These are phyloP conservation scores for Parazoanthus swiftii DNA, from an alignment of 92 coral and sea anemone species.

Conservation along the genomic window DNA sequence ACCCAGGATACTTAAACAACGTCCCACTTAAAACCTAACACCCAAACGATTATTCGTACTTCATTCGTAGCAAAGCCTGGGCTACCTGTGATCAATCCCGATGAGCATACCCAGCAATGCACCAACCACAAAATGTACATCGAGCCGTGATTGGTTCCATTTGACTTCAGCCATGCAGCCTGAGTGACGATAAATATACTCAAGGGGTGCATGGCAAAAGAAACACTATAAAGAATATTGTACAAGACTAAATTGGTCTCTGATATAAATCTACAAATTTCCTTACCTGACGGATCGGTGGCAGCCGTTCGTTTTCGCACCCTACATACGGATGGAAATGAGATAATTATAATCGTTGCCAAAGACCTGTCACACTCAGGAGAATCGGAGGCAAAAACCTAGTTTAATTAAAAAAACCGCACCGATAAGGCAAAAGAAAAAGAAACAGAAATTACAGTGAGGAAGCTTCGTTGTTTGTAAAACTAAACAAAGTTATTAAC, in stretches of 20 bases:
- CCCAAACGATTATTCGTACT: no score
- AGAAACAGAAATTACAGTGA: not conserved
- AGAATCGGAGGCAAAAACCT: not conserved
- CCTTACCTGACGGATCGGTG: constrained; percentile 44
- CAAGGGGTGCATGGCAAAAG: not conserved
- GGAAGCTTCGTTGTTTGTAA: no score
- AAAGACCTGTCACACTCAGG: not conserved
- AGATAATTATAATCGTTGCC: not conserved
- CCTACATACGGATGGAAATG: constrained; percentile 38
- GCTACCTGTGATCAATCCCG: no score
- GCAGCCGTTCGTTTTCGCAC: constrained; percentile 73
- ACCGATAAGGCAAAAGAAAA: not conserved
- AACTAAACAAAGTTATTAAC: no score
- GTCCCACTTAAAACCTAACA: no score
- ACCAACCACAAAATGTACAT: no score
- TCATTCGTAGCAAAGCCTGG: no score
- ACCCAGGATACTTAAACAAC: no score
- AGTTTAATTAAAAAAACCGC: not conserved
- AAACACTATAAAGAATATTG: not conserved
- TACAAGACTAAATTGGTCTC: not conserved
- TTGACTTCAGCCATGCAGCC: no score
- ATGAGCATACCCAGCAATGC: no score
- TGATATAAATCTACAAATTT: not conserved
- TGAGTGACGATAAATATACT: not conserved
- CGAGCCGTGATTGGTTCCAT: no score